Evolutionary conservation across 2,888 invertebrate genomes (phyloP), one percentile per base, ranked within the genome.

Genomic region (Pammene aurita): DNA sequence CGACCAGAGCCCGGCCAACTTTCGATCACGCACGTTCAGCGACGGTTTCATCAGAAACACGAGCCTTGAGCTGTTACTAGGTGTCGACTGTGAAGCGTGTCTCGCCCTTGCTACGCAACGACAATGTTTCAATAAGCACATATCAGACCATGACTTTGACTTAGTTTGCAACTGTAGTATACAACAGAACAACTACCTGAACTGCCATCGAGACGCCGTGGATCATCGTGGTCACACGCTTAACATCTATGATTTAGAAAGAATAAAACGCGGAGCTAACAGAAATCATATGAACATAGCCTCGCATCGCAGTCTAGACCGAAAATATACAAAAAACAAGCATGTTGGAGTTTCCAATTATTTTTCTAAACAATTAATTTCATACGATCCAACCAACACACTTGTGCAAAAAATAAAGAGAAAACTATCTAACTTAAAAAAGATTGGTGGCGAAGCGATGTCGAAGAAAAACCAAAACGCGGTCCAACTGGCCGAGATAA

Each of bases 11-110:
- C 81, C 85, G 4, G 78, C 90, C 50, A 88, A 90, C 72, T 92
- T 92, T 73, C 87, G 93, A 62, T 92, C 93, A 9, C 85, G 93
- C 26, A 93, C 93, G 5, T 92, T 93, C 76, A 93, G 93, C 74
- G 93, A 93, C 68, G 93, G 93, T 60, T 93, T 93, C 76, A 87
- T 93, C 71, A 83, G 91, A 72, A 93, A 93, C 76, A 90, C 91
- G 46, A 93, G 93, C 75, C 88, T 93, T 35, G 93, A 93, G 73
- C 85, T 93, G 0, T 81, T 93, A 5, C 87, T 93, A 4, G 93
- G 93, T n/a, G 91, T 92, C 18, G 92, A 93, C 73, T 93, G 93
- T 73, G 93, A 93, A 74, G 92, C 93, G 58, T 93, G 93, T 67
- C 85, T 91, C 57, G 92, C 92, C 9, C 80, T 93, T 55, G 91